A percentile compares a stretch with the other conserved stretches of the same genome.
Evolutionary conservation across 1,140 invertebrate genomes (phyloP).

Genomic region (Trinorchestia longiramus): DNA sequence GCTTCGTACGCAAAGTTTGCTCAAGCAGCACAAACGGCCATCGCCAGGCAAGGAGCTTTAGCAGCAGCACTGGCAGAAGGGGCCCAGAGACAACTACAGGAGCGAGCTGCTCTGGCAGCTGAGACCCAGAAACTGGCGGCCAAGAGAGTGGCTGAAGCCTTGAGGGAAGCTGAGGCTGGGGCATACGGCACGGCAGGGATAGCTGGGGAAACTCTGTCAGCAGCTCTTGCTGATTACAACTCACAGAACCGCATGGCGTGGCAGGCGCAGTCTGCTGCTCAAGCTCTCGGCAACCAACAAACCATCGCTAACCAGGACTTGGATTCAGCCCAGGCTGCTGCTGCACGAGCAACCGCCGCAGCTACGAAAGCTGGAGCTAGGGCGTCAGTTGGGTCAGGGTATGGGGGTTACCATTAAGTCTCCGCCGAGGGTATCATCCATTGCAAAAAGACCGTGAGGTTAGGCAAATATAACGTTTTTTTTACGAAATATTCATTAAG

Average conservation of each 20-base stretch:
- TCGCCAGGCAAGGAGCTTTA: constrained; percentile 32
- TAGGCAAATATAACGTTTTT: not conserved
- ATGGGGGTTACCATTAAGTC: not conserved
- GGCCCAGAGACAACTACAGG: constrained; percentile 50
- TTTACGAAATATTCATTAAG: no score
- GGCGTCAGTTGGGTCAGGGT: constrained; percentile 13
- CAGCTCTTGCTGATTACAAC: constrained; percentile 50
- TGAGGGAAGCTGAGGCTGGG: constrained; percentile 48
- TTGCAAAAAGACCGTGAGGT: not conserved
- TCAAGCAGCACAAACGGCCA: constrained; percentile 23
- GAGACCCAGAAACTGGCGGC: constrained; percentile 51
- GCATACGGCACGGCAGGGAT: constrained; percentile 53
- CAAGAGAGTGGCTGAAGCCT: constrained; percentile 40
- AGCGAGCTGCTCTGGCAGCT: constrained; percentile 10
- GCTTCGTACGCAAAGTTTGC: constrained; percentile 36
- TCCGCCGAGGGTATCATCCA: not conserved
- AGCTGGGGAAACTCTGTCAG: constrained; percentile 53
- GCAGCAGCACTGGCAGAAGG: constrained; percentile 35
- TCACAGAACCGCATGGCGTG: constrained; percentile 52
- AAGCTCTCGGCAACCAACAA: constrained; percentile 24
- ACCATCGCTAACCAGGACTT: constrained; percentile 49
- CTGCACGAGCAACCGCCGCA: constrained; percentile 44
- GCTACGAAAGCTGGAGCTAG: constrained; percentile 43
- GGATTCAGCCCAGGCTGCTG: constrained; percentile 42
- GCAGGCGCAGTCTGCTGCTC: constrained; percentile 43